Percentiles rank a stretch among this genome's conserved stretches.
These are phyloP conservation scores for Drosophila maculinotata DNA, from an alignment of 2,888 invertebrate species.

Conservation along the genomic window DNA sequence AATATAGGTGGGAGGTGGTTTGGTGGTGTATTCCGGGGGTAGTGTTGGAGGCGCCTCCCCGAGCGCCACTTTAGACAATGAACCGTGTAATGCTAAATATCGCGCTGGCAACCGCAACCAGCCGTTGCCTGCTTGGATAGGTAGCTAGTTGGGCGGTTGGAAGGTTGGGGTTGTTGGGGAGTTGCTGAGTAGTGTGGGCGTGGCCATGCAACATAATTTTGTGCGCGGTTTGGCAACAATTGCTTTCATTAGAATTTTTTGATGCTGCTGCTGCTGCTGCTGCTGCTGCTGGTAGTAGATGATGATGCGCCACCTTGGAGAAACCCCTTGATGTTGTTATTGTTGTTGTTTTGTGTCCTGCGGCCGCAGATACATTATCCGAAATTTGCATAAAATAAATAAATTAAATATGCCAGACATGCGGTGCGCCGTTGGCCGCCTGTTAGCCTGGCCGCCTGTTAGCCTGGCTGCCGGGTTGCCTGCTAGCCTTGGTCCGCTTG, in stretches of 20 bases:
- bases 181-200: slow-evolving; percentile 25
- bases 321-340: slow-evolving; percentile 65
- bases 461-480: slow-evolving; percentile 20
- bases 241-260: slow-evolving; percentile 79
- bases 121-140: slow-evolving; percentile 41
- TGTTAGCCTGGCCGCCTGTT: slow-evolving; percentile 23
- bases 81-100: slow-evolving; percentile 80
- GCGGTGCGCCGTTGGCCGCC: slow-evolving; percentile 78
- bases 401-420: slow-evolving; percentile 83
- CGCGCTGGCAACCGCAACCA: slow-evolving; percentile 71
- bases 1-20: slow-evolving; percentile 45
- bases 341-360: slow-evolving; percentile 71
- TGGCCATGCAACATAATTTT: slow-evolving; percentile 75
- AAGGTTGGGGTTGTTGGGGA: background rate
- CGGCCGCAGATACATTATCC: slow-evolving; percentile 82
- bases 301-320: slow-evolving; percentile 61
- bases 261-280: slow-evolving; percentile 10
- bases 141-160: background rate
- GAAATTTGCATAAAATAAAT: slow-evolving; percentile 84
- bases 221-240: slow-evolving; percentile 81
- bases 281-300: slow-evolving; percentile 1
- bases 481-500: slow-evolving; percentile 14
- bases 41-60: slow-evolving; percentile 49
- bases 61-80: slow-evolving; percentile 80
- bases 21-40: background rate